These are phyloP conservation scores for Psilopogon haemacephalus DNA, from an alignment of 2,113 vertebrate genomes.

Conservation along the genomic window DNA sequence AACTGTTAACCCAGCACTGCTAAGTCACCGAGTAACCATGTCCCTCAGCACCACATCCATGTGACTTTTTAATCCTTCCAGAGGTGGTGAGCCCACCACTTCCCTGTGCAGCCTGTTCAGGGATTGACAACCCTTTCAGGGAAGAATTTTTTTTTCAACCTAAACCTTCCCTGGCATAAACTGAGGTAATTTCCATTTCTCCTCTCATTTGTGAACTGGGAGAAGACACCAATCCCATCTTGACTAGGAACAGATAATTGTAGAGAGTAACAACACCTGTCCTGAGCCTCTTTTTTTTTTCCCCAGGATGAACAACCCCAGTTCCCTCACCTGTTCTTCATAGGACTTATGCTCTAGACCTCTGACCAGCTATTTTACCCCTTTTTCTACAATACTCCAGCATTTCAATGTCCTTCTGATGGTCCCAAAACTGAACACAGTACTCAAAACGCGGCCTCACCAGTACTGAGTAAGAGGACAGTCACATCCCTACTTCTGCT, in stretches of 20 bases:
- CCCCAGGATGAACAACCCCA: background rate
- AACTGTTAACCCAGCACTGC: background rate
- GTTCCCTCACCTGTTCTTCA: background rate
- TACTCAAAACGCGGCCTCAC: rapidly evolving
- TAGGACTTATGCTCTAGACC: background rate
- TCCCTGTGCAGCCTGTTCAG: background rate
- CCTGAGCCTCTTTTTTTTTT: background rate
- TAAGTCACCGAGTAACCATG: background rate
- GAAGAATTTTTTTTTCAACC: too few relatives aligned
- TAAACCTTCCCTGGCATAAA: too few relatives aligned
- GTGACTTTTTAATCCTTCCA: background rate
- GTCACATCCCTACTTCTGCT: rapidly evolving
- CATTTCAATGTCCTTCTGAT: too few relatives aligned
- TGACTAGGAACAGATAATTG: rapidly evolving
- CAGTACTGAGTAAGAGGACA: rapidly evolving
- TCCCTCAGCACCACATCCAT: background rate
- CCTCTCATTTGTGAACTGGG: background rate
- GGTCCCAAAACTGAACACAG: background rate
- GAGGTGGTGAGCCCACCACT: background rate
- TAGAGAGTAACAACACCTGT: background rate
- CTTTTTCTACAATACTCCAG: too few relatives aligned
- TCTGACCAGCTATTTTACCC: too few relatives aligned
- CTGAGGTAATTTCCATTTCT: background rate
- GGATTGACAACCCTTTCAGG: too few relatives aligned
- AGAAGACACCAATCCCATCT: background rate